Evolutionary conservation across 2,888 invertebrate genomes (phyloP), one percentile per base, ranked within the genome.

Genomic region (Helleia helle): DNA sequence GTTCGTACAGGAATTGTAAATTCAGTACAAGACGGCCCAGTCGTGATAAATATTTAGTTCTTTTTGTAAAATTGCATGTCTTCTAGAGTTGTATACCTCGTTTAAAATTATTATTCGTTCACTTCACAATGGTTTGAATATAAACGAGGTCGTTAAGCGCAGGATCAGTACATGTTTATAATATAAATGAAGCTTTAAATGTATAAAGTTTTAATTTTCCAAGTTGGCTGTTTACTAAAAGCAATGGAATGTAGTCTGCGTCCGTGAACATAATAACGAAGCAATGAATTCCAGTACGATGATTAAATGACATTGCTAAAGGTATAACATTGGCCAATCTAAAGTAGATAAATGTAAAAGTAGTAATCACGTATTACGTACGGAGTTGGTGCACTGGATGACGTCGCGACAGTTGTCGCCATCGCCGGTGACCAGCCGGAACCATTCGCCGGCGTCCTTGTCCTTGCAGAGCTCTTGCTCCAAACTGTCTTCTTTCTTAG

Each of bases 361-460:
- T 58, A 53, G 50, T 50, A 51, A 46, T 55, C 43, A 54, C 43
- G 49, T 51, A 46, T 50, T 29, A 89, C 90, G 87, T 71, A 94
- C 94, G 69, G 95, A 95, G 69, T 94, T 93, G 54, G 96, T 96
- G 85, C 96, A 96, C 81, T 96, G 96, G 71, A 96, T 96, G 71
- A 96, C 96, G 86, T 96, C 95, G 73, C 96, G 92, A 77, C 96
- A 96, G 76, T 93, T 93, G 83, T 95, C 95, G 60, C 93, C 94
- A 58, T 95, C 95, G 58, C 94, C 94, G 48, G 93, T 91, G 47
- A 93, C 93, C 67, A 96, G 86, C 65, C 96, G 90, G 87, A 96
- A 96, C 95, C 95, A 96, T 84, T 96, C 96, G 50, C 95, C 95
- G 38, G 96, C 95, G 83, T 95, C 95, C 87, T 95, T 95, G 86